Conservation (phyloP, 2,113 vertebrate species). For the Leiothrix lutea region DNA sequence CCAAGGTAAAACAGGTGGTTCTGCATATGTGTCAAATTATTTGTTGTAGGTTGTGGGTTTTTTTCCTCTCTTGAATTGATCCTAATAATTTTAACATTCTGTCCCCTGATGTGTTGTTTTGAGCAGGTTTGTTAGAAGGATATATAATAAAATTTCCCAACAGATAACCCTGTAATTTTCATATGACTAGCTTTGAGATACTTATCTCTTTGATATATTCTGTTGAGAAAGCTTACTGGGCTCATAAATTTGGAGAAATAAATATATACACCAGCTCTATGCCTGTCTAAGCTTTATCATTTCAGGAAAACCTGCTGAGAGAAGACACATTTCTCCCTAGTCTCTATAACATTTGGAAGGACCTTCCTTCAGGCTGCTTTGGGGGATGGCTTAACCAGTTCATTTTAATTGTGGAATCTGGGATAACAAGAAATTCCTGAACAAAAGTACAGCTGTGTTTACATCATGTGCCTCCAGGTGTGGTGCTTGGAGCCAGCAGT, state of each 20-base stretch:
- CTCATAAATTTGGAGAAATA: background rate
- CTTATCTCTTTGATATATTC: background rate
- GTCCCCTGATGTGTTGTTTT: background rate
- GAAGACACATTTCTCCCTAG: accelerated
- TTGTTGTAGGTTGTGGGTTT: background rate
- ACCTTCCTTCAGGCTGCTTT: accelerated
- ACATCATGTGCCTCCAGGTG: background rate
- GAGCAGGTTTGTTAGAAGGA: background rate
- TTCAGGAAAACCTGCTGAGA: background rate
- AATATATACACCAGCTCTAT: accelerated
- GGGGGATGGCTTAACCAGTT: background rate
- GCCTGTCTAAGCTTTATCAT: background rate
- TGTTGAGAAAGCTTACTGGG: background rate
- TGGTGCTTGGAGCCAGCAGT: background rate
- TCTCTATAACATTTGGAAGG: background rate
- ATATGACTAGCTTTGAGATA: background rate
- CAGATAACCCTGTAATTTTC: background rate
- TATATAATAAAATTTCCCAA: background rate
- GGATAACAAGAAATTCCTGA: background rate
- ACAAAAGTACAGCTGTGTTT: background rate
- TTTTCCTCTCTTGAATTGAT: background rate
- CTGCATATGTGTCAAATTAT: accelerated
- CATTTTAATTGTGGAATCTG: background rate
- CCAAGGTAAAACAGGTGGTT: background rate
- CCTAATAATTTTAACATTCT: background rate